Evolutionary conservation across 2,888 invertebrate species (phyloP).

Genomic region (Neocrepidodera transversa): DNA sequence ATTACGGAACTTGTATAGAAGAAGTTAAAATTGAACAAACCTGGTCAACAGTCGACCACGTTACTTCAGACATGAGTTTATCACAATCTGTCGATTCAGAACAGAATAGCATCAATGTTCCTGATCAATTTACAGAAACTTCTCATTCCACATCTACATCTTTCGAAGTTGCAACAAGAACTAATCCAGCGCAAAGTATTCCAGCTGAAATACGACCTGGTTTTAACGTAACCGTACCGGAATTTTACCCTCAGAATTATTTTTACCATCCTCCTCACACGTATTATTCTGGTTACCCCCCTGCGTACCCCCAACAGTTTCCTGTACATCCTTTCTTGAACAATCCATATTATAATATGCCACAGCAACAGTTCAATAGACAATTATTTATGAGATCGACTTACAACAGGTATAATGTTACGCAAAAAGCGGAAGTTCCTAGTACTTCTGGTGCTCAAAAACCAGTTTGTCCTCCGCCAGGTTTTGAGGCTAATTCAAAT

Average conservation of each 20-base stretch:
- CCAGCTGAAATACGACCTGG: neutral
- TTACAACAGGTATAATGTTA: neutral
- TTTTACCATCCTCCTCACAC: neutral
- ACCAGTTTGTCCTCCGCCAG: conserved; percentile 15
- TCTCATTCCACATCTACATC: no score
- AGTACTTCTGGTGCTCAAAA: neutral
- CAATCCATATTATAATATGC: neutral
- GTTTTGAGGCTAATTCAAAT: conserved; percentile 10
- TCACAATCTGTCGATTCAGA: neutral
- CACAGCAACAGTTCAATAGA: neutral
- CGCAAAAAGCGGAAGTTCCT: neutral
- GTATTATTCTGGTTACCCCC: neutral
- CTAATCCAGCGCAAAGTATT: neutral
- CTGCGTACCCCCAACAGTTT: neutral
- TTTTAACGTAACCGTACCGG: neutral
- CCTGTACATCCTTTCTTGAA: neutral
- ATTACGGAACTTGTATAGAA: conserved; percentile 9
- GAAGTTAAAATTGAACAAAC: neutral
- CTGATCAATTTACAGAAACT: neutral
- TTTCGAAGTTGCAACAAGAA: no score
- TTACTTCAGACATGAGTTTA: neutral
- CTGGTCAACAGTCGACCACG: conserved; percentile 16
- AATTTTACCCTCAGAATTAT: neutral
- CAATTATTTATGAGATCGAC: neutral
- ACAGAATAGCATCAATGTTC: neutral